Evolutionary conservation across 2,797 vertebrate species (phyloP), one percentile per base, ranked within the genome.

Genomic region (Acropternis orthonyx): DNA sequence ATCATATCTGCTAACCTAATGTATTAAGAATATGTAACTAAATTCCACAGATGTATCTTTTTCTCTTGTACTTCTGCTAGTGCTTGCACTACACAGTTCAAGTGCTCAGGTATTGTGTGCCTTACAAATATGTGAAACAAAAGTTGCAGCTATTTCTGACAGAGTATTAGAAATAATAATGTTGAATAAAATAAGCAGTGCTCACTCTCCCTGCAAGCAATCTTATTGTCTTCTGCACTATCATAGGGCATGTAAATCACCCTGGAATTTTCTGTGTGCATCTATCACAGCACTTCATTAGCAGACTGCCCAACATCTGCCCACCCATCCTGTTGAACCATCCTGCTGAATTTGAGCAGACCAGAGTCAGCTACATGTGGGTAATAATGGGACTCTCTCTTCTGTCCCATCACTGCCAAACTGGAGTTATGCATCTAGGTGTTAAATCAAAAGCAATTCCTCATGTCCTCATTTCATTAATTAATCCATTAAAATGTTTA

Each of bases 401-500:
- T 92, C 58, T 58, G 54, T 37, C 37, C 58, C 51, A 63, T 74
- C 63, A 36, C 81, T 78, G 71, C 43, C 67, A 73, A 94, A 93
- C 18, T 43, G 80, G 27, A 91, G 43, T 68, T 55, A 94, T 41
- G 22, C 34, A 44, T 87, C 80, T 93, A 72, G 58, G 12, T 26
- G 52, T 86, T 89, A 87, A 96, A 82, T 75, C 16, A 89, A 91
- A 93, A 83, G 7, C 49, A 92, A 46, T 69, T 89, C 54, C 28
- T 76, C 26, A 10, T 58, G 88, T 96, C 74, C 77, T 9, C 36
- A 20, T 85, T 93, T 55, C 21, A 23, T 74, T 83, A 95, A 93
- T 94, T 96, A 94, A 83, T 83, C 58, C 34, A 71, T 86, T 73
- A 84, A 95, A 88, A 77, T 36, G 7, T 39, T 82, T 93, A 52